phyloP scores from a whole-genome alignment of 2,113 vertebrate species.

The Recurvirostra avosetta region DNA sequence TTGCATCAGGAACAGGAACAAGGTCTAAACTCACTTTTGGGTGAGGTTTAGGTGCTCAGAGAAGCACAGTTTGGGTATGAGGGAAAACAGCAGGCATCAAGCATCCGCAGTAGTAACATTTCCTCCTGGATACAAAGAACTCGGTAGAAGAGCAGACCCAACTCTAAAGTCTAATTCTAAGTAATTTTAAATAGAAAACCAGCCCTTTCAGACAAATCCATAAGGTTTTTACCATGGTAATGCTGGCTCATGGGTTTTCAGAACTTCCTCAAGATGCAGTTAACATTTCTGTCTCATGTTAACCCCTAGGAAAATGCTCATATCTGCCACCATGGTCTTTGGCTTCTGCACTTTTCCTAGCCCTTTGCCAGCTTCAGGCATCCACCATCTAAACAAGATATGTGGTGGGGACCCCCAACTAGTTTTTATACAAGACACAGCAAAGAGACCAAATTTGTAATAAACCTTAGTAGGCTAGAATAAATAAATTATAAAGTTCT shows the following conservation, averaged over 20 bases:
- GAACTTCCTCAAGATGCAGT: background rate
- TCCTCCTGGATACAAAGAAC: background rate
- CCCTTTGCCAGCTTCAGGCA: background rate
- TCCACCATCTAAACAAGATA: background rate
- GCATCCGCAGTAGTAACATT: background rate
- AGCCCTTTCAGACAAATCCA: background rate
- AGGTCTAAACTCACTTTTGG: background rate
- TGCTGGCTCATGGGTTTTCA: background rate
- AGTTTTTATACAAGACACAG: background rate
- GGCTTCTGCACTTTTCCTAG: background rate
- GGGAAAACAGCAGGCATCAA: background rate
- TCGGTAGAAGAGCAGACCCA: background rate
- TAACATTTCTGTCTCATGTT: background rate
- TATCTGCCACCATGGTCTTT: background rate
- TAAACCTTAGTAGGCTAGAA: background rate
- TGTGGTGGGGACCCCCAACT: fast-evolving
- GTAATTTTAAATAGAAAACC: background rate
- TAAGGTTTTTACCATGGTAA: background rate
- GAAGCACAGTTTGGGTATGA: background rate
- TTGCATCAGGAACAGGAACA: background rate
- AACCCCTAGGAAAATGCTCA: background rate
- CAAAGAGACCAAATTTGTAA: background rate
- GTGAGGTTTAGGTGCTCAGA: background rate
- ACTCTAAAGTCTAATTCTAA: background rate
- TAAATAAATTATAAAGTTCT: background rate